A percentile compares a stretch with the other conserved stretches of the same genome.
Conservation (phyloP, 2,113 vertebrate genomes). For the Phyllopteryx taeniolatus region DNA sequence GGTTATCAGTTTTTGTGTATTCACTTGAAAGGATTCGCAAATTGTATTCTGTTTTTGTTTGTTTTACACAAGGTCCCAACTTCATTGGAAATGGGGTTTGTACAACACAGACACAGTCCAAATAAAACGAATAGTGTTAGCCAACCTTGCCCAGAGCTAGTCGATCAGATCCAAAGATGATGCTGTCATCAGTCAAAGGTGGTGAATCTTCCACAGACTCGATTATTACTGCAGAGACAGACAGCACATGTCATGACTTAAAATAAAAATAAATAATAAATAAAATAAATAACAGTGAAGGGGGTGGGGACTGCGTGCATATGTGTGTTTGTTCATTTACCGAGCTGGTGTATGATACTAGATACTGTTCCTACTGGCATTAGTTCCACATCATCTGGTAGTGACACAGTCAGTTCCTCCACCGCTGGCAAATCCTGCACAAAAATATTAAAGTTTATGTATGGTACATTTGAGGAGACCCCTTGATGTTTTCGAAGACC, state of each 20-base stretch:
- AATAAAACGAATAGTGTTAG: background rate
- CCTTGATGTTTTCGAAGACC: background rate
- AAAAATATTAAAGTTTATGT: slow-evolving; percentile 3
- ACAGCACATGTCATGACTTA: background rate
- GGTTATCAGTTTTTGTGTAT: no score
- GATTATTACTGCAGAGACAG: slow-evolving; percentile 77
- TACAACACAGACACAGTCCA: background rate
- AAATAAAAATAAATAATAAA: background rate
- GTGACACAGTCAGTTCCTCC: slow-evolving; percentile 75
- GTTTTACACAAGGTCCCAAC: no score
- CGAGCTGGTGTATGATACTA: slow-evolving; percentile 83
- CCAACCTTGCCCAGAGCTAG: slow-evolving; percentile 83
- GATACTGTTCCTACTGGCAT: slow-evolving; percentile 82
- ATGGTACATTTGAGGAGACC: no score
- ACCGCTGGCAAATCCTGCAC: slow-evolving; percentile 82
- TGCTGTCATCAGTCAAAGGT: slow-evolving; percentile 85
- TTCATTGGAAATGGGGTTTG: no score
- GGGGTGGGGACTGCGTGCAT: background rate
- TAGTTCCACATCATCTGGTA: slow-evolving; percentile 81
- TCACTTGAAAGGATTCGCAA: no score
- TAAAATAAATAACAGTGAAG: background rate
- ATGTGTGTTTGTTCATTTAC: slow-evolving; percentile 53
- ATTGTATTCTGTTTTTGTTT: no score
- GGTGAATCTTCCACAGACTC: slow-evolving; percentile 82
- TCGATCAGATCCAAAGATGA: slow-evolving; percentile 82